A percentile compares a stretch with the other conserved stretches of the same genome.
Evolutionary conservation across 2,888 invertebrate species (phyloP).

Genomic region (Sericinus montela): DNA sequence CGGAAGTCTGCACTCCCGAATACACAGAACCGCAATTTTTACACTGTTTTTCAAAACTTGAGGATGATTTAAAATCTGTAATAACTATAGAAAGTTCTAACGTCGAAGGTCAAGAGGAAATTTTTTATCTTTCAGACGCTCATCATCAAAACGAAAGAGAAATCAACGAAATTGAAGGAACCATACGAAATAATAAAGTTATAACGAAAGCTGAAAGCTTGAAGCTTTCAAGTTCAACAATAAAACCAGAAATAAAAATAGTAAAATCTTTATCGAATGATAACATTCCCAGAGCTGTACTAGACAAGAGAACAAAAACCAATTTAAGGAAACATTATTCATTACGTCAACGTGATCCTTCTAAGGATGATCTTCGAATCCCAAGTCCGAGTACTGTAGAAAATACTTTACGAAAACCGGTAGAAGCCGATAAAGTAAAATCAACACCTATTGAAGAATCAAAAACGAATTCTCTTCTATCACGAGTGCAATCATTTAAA

Average conservation of each 20-base stretch:
- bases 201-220: slow-evolving; percentile 69
- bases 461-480: slow-evolving; percentile 54
- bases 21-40: slow-evolving; percentile 53
- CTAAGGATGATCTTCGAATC: slow-evolving; percentile 55
- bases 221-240: slow-evolving; percentile 44
- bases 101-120: slow-evolving; percentile 55
- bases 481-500: slow-evolving; percentile 70
- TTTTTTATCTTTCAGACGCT: slow-evolving; percentile 52
- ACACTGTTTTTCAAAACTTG: slow-evolving; percentile 61
- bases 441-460: slow-evolving; percentile 40
- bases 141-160: slow-evolving; percentile 75
- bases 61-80: slow-evolving; percentile 71
- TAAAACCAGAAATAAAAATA: slow-evolving; percentile 51
- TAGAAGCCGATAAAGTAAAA: slow-evolving; percentile 30
- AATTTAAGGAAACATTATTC: slow-evolving; percentile 72
- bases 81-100: slow-evolving; percentile 68
- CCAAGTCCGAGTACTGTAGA: slow-evolving; percentile 62
- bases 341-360: slow-evolving; percentile 67
- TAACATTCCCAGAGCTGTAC: slow-evolving; percentile 46
- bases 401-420: slow-evolving; percentile 35
- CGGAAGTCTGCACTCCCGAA: slow-evolving; percentile 44
- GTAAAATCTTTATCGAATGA: slow-evolving; percentile 63
- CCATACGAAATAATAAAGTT: slow-evolving; percentile 68
- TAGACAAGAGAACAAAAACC: slow-evolving; percentile 44
- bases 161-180: slow-evolving; percentile 74